These are phyloP conservation scores for Tauraco hartlaubi DNA, from an alignment of 2,797 vertebrate genomes.

Conservation along the genomic window DNA sequence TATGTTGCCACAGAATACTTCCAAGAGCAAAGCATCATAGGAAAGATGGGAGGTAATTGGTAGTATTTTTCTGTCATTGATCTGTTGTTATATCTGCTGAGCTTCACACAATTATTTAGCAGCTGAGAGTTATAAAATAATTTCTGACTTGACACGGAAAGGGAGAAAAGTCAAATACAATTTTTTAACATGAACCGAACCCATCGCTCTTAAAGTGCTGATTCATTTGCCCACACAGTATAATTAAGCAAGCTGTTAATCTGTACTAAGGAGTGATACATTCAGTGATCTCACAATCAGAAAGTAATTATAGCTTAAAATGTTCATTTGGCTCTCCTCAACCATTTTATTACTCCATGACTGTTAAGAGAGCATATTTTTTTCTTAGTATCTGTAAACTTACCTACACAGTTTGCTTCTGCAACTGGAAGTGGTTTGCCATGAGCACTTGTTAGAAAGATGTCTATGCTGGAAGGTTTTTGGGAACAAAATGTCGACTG, in stretches of 20 bases:
- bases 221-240: constrained; percentile 43
- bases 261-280: constrained; percentile 47
- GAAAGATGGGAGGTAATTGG: background rate
- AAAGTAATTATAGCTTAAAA: constrained; percentile 45
- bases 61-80: background rate
- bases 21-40: background rate
- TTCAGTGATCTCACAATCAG: constrained; percentile 30
- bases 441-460: background rate
- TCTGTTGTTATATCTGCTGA: background rate
- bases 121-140: constrained; percentile 23
- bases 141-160: constrained; percentile 31
- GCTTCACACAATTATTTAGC: constrained; percentile 14
- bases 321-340: constrained; percentile 29
- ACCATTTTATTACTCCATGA: background rate
- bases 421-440: background rate
- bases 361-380: background rate
- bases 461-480: background rate
- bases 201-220: constrained; percentile 36
- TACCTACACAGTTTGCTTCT: background rate
- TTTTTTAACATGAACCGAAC: constrained; percentile 38
- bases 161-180: background rate
- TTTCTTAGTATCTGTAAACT: background rate
- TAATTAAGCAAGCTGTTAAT: constrained; percentile 64
- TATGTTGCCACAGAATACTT: background rate
- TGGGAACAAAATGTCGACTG: background rate